Conservation (phyloP, 2,113 vertebrate species). For the Neogobius melanostomus region DNA sequence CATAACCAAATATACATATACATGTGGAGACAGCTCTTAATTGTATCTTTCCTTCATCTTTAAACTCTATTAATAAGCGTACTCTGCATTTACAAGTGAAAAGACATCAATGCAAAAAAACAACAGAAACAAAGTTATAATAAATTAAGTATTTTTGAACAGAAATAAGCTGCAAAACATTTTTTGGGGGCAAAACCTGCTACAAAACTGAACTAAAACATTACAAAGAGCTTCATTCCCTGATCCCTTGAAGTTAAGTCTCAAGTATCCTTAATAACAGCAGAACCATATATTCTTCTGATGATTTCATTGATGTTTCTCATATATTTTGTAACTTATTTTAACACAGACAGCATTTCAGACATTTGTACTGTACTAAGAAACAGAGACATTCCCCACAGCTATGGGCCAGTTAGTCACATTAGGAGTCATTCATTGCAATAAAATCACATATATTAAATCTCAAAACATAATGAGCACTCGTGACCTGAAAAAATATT, state of each 20-base stretch:
- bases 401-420: too few relatives aligned
- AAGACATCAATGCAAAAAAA: conserved; percentile 62
- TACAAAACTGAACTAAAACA: conserved; percentile 45
- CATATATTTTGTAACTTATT: too few relatives aligned
- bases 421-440: too few relatives aligned
- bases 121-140: conserved; percentile 61
- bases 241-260: conserved; percentile 19
- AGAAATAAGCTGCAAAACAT: conserved; percentile 56
- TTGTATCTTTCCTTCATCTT: conserved; percentile 64
- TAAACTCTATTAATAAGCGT: conserved; percentile 48
- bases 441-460: not conserved
- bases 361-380: too few relatives aligned
- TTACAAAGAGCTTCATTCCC: conserved; percentile 24
- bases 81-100: conserved; percentile 70
- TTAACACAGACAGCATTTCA: too few relatives aligned
- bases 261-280: not conserved
- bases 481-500: not conserved
- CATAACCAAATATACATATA: conserved; percentile 81
- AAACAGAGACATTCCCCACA: too few relatives aligned
- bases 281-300: not conserved
- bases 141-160: conserved; percentile 74
- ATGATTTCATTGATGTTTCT: not conserved
- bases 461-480: not conserved
- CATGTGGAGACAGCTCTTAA: conserved; percentile 71
- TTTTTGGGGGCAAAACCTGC: conserved; percentile 43